Evolutionary conservation across 2,113 vertebrate genomes (phyloP).

Genomic region (Eidolon helvum): DNA sequence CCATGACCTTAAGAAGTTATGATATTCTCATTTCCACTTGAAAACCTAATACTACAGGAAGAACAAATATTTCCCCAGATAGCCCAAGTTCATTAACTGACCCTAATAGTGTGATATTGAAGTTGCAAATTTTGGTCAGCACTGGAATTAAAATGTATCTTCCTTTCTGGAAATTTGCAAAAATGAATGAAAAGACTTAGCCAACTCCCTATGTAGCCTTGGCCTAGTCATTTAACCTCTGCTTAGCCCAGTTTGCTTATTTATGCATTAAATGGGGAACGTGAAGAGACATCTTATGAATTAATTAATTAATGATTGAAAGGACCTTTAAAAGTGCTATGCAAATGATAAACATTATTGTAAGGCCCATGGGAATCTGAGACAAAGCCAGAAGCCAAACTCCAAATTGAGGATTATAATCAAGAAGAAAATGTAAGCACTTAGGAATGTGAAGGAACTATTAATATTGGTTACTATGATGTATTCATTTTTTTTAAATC

Average conservation of each 20-base stretch:
- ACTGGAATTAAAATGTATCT: neutral
- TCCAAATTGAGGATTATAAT: conserved; percentile 3
- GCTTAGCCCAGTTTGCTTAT: neutral
- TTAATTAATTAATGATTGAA: conserved; percentile 55
- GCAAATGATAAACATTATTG: conserved; percentile 11
- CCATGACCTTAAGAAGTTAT: neutral
- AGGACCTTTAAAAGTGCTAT: conserved; percentile 47
- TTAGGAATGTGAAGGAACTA: conserved; percentile 34
- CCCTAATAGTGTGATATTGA: neutral
- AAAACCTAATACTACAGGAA: neutral
- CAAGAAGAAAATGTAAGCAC: conserved; percentile 22
- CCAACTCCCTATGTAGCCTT: neutral
- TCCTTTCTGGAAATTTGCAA: neutral
- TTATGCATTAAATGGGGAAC: neutral
- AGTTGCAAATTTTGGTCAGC: neutral
- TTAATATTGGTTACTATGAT: conserved; percentile 53
- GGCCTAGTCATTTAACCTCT: conserved; percentile 37
- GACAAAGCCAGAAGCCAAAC: conserved; percentile 37
- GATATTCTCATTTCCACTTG: neutral
- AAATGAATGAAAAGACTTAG: neutral
- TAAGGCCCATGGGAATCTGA: neutral
- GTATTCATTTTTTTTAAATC: conserved; percentile 48
- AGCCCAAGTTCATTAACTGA: neutral
- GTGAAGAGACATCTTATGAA: conserved; percentile 23
- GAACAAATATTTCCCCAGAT: neutral